These are phyloP conservation scores for Lacanobia oleracea DNA, from an alignment of 2,888 invertebrate genomes.

Conservation along the genomic window DNA sequence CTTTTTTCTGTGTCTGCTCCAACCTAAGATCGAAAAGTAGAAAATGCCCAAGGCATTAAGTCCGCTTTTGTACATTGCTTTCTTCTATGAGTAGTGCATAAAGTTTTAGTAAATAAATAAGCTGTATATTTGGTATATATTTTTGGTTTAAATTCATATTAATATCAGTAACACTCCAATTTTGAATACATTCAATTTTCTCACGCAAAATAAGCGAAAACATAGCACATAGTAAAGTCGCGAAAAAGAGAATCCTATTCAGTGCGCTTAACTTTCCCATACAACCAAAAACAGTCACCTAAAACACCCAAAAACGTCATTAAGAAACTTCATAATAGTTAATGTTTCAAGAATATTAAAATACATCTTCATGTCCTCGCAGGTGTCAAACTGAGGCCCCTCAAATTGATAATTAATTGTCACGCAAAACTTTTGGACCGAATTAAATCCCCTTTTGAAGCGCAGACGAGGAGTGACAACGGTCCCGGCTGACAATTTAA, in stretches of 20 bases:
- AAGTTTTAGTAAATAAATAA: no score
- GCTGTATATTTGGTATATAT: no score
- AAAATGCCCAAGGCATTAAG: no score
- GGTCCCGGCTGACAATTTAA: slow-evolving; percentile 89
- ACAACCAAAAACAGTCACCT: slow-evolving; percentile 14
- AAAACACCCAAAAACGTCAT: slow-evolving; percentile 9
- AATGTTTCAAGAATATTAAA: slow-evolving; percentile 65
- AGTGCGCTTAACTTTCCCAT: background rate
- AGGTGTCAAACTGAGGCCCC: slow-evolving; percentile 84
- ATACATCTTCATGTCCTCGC: slow-evolving; percentile 68
- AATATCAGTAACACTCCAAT: background rate
- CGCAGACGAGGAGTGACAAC: slow-evolving; percentile 78
- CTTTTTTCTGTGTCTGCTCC: no score
- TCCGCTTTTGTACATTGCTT: no score
- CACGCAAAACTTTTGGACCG: slow-evolving; percentile 86
- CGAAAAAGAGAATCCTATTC: no score
- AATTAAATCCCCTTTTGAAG: slow-evolving; percentile 88
- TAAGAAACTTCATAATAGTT: slow-evolving; percentile 58
- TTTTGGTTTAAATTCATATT: background rate
- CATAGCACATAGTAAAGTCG: background rate
- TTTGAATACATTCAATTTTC: background rate
- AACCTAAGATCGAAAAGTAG: no score
- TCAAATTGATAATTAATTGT: slow-evolving; percentile 89
- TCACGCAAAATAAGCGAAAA: background rate
- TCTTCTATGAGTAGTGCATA: no score